Evolutionary conservation across 2,113 vertebrate species (phyloP).

Genomic region (Sterna hirundo): DNA sequence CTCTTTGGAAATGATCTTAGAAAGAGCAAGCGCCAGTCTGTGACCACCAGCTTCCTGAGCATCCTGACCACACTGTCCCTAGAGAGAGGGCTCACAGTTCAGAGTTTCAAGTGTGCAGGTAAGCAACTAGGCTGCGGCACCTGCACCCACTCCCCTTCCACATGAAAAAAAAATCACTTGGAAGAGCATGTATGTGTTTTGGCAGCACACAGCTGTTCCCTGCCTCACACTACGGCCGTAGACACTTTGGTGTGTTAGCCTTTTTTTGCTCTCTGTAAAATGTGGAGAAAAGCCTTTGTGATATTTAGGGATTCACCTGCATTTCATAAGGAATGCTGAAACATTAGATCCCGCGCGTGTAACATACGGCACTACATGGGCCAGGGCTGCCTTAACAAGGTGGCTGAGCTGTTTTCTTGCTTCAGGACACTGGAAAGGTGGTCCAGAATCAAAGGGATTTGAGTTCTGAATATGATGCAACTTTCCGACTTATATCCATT

Average conservation of each 20-base stretch:
- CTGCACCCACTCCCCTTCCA: background rate
- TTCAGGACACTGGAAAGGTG: background rate
- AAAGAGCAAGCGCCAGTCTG: constrained; percentile 89
- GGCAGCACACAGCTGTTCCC: background rate
- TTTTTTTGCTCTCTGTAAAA: background rate
- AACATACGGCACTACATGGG: background rate
- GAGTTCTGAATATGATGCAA: background rate
- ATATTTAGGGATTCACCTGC: background rate
- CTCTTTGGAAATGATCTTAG: constrained; percentile 56
- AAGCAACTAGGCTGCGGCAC: background rate
- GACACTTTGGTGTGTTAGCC: background rate
- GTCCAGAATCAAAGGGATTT: background rate
- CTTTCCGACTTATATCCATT: background rate
- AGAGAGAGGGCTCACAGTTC: constrained; percentile 94
- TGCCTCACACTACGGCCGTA: background rate
- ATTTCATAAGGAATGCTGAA: background rate
- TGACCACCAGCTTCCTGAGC: constrained; percentile 96
- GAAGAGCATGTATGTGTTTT: background rate
- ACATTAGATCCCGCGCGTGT: background rate
- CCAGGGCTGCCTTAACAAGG: background rate
- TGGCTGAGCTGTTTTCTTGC: background rate
- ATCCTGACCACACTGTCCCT: constrained; percentile 92
- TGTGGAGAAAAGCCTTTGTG: background rate
- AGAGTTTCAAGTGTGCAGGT: constrained; percentile 99
- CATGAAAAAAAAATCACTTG: background rate